Percentiles rank a stretch among this genome's conserved stretches.
phyloP scores from a whole-genome alignment of 1,140 invertebrate genomes.

The Halyomorpha halys region DNA sequence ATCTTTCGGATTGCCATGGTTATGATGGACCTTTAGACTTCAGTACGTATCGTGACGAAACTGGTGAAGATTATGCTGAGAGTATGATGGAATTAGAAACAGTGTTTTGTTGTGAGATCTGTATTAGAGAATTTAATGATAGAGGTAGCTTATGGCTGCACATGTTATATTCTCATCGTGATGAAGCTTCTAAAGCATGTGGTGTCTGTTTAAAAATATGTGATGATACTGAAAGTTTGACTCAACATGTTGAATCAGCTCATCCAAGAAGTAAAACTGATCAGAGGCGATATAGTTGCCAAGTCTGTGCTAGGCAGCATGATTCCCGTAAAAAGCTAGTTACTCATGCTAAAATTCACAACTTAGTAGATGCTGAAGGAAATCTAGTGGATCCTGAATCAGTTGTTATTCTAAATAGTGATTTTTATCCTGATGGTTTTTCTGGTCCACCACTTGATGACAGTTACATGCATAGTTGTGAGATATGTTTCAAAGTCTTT shows the following conservation, averaged over 20 bases:
- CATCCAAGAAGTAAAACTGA: conserved; percentile 33
- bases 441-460: conserved; percentile 31
- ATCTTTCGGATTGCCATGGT: conserved; percentile 39
- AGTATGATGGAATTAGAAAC: conserved; percentile 34
- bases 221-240: conserved; percentile 39
- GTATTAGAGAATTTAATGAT: conserved; percentile 43
- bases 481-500: conserved; percentile 41
- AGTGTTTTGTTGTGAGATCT: conserved; percentile 43
- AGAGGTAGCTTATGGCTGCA: conserved; percentile 46
- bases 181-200: conserved; percentile 45
- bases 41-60: neutral
- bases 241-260: conserved; percentile 43
- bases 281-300: conserved; percentile 33
- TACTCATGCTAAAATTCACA: conserved; percentile 46
- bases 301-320: conserved; percentile 48
- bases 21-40: conserved; percentile 12
- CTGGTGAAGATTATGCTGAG: conserved; percentile 24
- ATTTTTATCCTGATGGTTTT: conserved; percentile 12
- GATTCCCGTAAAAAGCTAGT: conserved; percentile 47
- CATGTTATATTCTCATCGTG: conserved; percentile 44
- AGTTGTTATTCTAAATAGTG: conserved; percentile 28
- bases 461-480: conserved; percentile 36
- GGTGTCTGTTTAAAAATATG: conserved; percentile 47
- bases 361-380: conserved; percentile 37
- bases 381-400: conserved; percentile 40